phyloP scores from a whole-genome alignment of 1,140 invertebrate genomes.

The Trachymyrmex septentrionalis region DNA sequence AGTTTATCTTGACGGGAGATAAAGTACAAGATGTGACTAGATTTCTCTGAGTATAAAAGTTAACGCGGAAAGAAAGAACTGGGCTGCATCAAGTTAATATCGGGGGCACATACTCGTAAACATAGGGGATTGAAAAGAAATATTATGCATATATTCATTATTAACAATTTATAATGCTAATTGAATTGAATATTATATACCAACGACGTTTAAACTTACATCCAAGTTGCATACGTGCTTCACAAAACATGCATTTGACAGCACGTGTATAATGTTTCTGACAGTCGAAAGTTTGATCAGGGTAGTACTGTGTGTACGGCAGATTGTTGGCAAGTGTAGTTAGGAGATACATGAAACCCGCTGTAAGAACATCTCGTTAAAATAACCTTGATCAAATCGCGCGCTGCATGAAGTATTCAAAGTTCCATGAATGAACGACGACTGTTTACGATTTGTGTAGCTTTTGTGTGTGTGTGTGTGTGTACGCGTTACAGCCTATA shows the following conservation, averaged over 20 bases:
- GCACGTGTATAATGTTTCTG: not conserved
- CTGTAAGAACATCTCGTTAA: not conserved
- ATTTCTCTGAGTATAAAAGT: conserved; percentile 28
- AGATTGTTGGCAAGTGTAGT: conserved; percentile 16
- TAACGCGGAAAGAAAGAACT: not conserved
- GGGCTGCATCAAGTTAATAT: not conserved
- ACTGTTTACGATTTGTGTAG: not conserved
- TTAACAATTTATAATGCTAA: not conserved
- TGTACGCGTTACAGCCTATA: not conserved
- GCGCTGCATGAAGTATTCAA: not conserved
- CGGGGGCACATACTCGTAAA: not conserved
- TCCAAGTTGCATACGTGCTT: not conserved
- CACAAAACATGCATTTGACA: conserved; percentile 15
- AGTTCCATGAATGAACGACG: conserved; percentile 23
- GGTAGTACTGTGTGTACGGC: not conserved
- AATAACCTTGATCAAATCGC: not conserved
- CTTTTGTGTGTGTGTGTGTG: not conserved
- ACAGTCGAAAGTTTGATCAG: not conserved
- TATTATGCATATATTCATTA: not conserved
- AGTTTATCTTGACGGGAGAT: conserved; percentile 24
- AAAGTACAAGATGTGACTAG: conserved; percentile 29
- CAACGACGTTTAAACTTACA: not conserved
- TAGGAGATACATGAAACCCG: not conserved
- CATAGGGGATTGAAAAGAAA: not conserved
- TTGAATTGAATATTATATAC: not conserved